phyloP scores from a whole-genome alignment of 1,140 invertebrate genomes.

The Nixonia krombeini region DNA sequence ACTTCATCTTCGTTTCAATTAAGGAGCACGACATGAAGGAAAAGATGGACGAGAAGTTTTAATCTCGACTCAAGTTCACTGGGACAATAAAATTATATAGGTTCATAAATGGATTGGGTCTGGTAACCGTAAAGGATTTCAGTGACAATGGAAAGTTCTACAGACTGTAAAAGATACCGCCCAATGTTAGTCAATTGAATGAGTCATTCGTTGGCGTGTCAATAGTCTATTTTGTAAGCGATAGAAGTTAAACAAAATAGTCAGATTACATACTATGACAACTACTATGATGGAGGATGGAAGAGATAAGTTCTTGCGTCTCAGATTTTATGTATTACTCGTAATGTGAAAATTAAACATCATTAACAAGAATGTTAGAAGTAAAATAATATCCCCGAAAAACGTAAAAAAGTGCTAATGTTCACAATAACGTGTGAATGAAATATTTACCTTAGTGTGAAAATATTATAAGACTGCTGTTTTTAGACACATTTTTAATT shows the following conservation, averaged over 20 bases:
- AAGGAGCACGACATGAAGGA: constrained; percentile 9
- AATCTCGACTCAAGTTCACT: constrained; percentile 26
- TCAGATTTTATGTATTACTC: no score
- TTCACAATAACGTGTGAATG: no score
- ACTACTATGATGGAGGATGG: neutral
- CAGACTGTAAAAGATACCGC: constrained; percentile 26
- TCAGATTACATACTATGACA: neutral
- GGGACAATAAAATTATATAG: constrained; percentile 35
- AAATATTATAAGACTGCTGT: no score
- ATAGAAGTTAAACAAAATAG: constrained; percentile 3
- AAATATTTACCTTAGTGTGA: no score
- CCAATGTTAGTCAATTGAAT: constrained; percentile 37
- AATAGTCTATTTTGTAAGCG: constrained; percentile 13
- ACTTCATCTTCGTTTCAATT: constrained; percentile 29
- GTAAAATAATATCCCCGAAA: no score
- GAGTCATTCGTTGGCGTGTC: constrained; percentile 21
- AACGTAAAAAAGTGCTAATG: no score
- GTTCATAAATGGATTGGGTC: constrained; percentile 27
- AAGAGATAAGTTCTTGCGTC: no score
- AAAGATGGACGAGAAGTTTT: constrained; percentile 37
- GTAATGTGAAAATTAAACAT: no score
- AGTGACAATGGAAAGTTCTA: no score
- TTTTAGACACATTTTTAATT: no score
- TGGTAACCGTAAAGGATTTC: constrained; percentile 23
- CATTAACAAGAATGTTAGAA: no score